Conservation (phyloP, 2,888 invertebrate species). For the Pasiphila rectangulata region DNA sequence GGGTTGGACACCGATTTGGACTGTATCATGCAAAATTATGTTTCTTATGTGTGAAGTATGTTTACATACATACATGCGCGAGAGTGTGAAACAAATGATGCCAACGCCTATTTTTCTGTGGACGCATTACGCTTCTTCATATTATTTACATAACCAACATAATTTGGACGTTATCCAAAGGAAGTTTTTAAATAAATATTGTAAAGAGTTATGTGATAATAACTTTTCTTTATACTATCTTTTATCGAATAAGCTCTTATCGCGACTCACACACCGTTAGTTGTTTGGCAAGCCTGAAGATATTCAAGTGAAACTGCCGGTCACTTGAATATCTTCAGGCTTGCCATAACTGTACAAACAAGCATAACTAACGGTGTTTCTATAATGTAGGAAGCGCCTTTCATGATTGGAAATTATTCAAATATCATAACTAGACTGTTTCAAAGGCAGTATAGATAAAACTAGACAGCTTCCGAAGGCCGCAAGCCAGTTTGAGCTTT, state of each 20-base stretch:
- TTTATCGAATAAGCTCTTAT: too few relatives aligned
- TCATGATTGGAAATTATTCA: constrained; percentile 7
- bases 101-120: constrained; percentile 12
- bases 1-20: background rate
- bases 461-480: background rate
- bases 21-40: background rate
- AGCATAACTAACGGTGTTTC: background rate
- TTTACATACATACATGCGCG: background rate
- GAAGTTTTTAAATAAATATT: constrained; percentile 45
- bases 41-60: background rate
- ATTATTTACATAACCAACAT: constrained; percentile 34
- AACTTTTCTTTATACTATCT: too few relatives aligned
- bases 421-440: constrained; percentile 1
- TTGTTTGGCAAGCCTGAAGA: too few relatives aligned
- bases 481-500: constrained; percentile 15
- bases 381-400: constrained; percentile 1
- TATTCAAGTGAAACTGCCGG: too few relatives aligned
- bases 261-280: too few relatives aligned
- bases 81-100: constrained; percentile 11
- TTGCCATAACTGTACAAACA: background rate
- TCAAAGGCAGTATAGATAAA: background rate
- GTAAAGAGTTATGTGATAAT: constrained; percentile 3
- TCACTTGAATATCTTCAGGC: background rate
- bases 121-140: constrained; percentile 19
- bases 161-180: constrained; percentile 50